Evolutionary conservation across 2,113 vertebrate genomes (phyloP), one percentile per base, ranked within the genome.

Genomic region (Hypocryptadius cinnamomeus): DNA sequence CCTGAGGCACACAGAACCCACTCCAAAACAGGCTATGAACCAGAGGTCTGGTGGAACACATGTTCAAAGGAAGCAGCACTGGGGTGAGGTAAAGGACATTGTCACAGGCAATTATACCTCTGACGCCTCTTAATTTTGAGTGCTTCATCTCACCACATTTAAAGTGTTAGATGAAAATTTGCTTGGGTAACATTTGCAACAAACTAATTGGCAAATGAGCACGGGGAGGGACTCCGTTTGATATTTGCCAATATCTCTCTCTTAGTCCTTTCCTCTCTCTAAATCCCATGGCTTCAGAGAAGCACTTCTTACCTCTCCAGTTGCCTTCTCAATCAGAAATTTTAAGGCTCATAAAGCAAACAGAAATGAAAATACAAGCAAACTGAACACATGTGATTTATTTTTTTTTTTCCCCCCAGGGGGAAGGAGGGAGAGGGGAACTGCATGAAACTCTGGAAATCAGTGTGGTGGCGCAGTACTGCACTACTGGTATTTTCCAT

Each of bases 191-290:
- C 40, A 27, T 20, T 27, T 89, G 18, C 73, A 93, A 47, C 12
- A 48, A 84, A 72, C 8, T 80, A 69, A 60, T 1, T n/a, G 9
- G 39, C n/a, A 87, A 15, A 8, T 20, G 31, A 80, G 42, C 3
- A 2, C 0, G 0, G 14, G 35, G 28, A 66, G 25, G 31, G 28
- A 61, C n/a, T n/a, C n/a, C n/a, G n/a, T n/a, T n/a, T n/a, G n/a
- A n/a, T n/a, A n/a, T n/a, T n/a, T n/a, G n/a, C n/a, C n/a, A n/a
- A n/a, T 81, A 16, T 14, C 40, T 64, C 8, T 21, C 39, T 59
- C 8, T 30, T 24, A 30, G 10, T 59, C 71, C 30, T 39, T 74
- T 50, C 47, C 31, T 57, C 51, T 60, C 30, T n/a, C 74, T 79
- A 78, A 82, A 87, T 28, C 47, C 42, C 11, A 6, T 28, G 33